Evolutionary conservation across 2,797 vertebrate genomes (phyloP), one percentile per base, ranked within the genome.

Genomic region (Lagodon rhomboides): DNA sequence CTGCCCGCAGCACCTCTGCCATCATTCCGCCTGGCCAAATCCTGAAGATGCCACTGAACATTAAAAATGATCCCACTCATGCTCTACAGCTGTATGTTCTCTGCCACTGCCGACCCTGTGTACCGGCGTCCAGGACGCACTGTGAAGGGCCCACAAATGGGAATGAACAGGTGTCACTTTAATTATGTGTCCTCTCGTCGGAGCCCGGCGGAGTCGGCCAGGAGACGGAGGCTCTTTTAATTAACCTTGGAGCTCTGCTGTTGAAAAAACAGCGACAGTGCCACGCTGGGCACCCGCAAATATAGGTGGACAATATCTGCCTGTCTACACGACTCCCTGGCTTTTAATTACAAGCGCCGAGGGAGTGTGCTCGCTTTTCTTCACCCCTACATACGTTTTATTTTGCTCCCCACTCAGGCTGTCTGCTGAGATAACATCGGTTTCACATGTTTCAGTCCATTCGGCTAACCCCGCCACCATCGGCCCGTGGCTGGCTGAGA

Each of bases 131-230:
- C 70, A 56, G 80, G 73, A 56, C 56, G 17, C 47, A 15, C 75
- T 34, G 72, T 50, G 60, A 83, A 66, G 68, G 73, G 54, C 46
- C 70, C 60, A 18, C 83, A 92, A 93, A 89, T 91, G 86, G 80
- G 86, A 93, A 87, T 27, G 85, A 94, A 86, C 91, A 90, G 87
- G 91, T 95, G 94, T 92, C 91, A 93, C 89, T 94, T 95, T 94
- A 93, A 95, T 94, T 91, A 92, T 75, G 75, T 81, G 77, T 83
- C 69, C 84, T 80, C 87, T 82, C 22, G 44, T 85, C 77, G 66
- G 72, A 89, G 77, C 44, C 61, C 46, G 58, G 68, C 72, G 60
- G 84, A 65, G 70, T 64, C 46, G 27, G 76, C 77, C 51, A 58
- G 63, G 81, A 89, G 80, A 85, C 38, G 22, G 77, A 34, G 79